Evolutionary conservation across 2,797 vertebrate genomes (phyloP).

Genomic region (Vireo griseus): DNA sequence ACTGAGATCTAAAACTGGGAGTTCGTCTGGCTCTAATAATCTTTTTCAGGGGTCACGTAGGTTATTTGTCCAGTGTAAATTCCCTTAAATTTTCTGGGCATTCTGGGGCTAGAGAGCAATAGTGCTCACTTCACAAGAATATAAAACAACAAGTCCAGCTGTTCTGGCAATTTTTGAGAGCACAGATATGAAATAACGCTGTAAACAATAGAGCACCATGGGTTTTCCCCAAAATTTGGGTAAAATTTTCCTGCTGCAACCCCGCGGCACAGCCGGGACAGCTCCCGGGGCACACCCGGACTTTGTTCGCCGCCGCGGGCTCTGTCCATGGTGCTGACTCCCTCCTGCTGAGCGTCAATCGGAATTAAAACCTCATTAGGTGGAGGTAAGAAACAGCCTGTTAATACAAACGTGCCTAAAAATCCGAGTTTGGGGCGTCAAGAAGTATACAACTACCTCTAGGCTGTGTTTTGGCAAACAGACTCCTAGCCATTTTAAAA

Average conservation of each 20-base stretch:
- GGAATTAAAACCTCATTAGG: not conserved
- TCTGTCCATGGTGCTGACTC: conserved; percentile 78
- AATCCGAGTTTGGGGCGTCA: not conserved
- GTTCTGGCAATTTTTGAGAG: not conserved
- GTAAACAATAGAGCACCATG: not conserved
- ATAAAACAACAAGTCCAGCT: not conserved
- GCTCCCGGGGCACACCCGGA: not conserved
- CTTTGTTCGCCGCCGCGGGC: rapidly evolving
- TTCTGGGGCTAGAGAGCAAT: not conserved
- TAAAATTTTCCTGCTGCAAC: not conserved
- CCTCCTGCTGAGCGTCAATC: rapidly evolving
- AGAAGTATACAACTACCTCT: not conserved
- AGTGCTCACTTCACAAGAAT: rapidly evolving
- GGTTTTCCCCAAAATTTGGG: not conserved
- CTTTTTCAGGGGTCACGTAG: not conserved
- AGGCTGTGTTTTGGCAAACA: not conserved
- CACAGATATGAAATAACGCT: not conserved
- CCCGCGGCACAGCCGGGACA: not conserved
- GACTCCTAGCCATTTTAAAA: not conserved
- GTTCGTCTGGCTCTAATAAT: not conserved
- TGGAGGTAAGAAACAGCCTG: rapidly evolving
- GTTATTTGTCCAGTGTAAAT: not conserved
- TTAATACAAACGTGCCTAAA: rapidly evolving
- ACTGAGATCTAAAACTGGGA: not conserved
- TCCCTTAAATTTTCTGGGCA: not conserved